Base-by-base conservation (phyloP, 2,797 vertebrate genomes). In the Pangasius larnaudii region DNA sequence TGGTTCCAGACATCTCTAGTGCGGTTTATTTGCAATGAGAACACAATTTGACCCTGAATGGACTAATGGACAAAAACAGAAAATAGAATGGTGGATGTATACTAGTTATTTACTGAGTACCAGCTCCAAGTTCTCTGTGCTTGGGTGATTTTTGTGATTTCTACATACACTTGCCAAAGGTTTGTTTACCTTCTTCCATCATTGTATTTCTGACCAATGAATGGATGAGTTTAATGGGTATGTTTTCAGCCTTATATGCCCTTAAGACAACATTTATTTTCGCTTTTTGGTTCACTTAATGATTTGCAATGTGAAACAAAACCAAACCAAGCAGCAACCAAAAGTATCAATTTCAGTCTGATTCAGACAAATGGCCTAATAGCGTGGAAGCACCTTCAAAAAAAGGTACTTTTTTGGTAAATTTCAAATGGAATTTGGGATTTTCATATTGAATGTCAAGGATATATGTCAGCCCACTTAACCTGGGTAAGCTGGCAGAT, bases 391-490 rank as follows among this genome's bases (percentile, higher is more conserved):
- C 7, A 3, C 27, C 3, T 46, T 59, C 2, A 36, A 30, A 79
- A n/a, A 46, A 13, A 11, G 7, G 53, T 24, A 14, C 18, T 22
- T 39, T 67, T 58, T 30, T 36, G 24, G 24, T 36, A 56, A 67
- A 13, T 39, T 84, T 71, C 8, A 69, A 33, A 67, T 59, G 58
- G 71, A 82, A 36, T 90, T 84, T 69, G 75, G 79, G 16, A 33
- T 51, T 84, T 59, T 72, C 69, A 22, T 75, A 61, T 46, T 81
- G 30, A 89, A 88, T 72, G 85, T 63, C 58, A 83, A 33, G 42
- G 59, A 83, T 87, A 74, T 90, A 77, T 74, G 59, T 39, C 49
- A 85, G 63, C 53, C 79, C 85, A 89, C 89, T 90, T 91, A 90
- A 91, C 89, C 89, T 84, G 19, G 51, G 46, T 80, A 89, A 89